Evolutionary conservation across 1,140 invertebrate species (phyloP).

Genomic region (Amyelois transitella): DNA sequence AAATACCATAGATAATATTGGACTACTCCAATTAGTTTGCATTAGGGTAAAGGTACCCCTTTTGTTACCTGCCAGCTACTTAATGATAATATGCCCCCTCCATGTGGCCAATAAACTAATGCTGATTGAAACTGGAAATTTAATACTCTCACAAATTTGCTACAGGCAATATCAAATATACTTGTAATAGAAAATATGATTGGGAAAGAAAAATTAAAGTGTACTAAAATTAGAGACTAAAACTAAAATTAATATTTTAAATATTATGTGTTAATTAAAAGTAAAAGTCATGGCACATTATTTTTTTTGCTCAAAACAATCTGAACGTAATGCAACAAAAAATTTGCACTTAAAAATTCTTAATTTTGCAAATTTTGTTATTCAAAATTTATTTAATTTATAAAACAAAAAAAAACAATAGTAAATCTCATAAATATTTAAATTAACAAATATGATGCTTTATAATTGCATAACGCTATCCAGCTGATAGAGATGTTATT

Average conservation of each 20-base stretch:
- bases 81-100: neutral
- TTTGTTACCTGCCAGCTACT: neutral
- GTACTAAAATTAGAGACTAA: too few relatives aligned
- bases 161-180: too few relatives aligned
- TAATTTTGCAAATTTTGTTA: too few relatives aligned
- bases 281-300: too few relatives aligned
- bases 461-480: constrained; percentile 60
- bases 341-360: too few relatives aligned
- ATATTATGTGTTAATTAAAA: too few relatives aligned
- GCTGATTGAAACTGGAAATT: neutral
- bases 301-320: too few relatives aligned
- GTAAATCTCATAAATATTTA: constrained; percentile 1
- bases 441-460: constrained; percentile 7
- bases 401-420: neutral
- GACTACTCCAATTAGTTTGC: neutral
- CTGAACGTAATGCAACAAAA: too few relatives aligned
- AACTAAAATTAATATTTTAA: too few relatives aligned
- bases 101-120: neutral
- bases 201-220: too few relatives aligned
- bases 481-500: constrained; percentile 64
- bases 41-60: neutral
- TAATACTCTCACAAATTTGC: neutral
- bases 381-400: neutral
- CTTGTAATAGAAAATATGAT: too few relatives aligned
- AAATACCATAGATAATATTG: neutral